A percentile compares a stretch with the other conserved stretches of the same genome.
Evolutionary conservation across 2,113 vertebrate species (phyloP).

Genomic region (Tympanuchus pallidicinctus): DNA sequence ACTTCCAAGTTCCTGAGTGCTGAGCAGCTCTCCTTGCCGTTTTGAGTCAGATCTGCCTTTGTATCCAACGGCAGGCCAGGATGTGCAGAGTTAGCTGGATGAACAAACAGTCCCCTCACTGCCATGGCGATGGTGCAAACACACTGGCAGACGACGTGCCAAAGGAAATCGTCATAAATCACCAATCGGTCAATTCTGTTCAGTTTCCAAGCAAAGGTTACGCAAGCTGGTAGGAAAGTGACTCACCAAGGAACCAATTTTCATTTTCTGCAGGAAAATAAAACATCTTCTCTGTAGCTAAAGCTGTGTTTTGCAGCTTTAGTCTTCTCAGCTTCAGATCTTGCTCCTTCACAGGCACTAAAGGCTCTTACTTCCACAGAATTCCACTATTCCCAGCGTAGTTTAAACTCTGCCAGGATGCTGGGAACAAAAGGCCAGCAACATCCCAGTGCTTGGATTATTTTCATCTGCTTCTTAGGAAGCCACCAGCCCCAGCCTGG

Average conservation of each 20-base stretch:
- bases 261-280: conserved; percentile 32
- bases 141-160: conserved; percentile 76
- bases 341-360: not conserved
- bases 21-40: conserved; percentile 58
- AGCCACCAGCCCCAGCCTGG: not conserved
- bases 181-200: conserved; percentile 86
- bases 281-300: not conserved
- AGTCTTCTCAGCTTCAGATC: not conserved
- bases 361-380: not conserved
- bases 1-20: not conserved
- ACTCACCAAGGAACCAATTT: conserved; percentile 67
- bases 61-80: conserved; percentile 80
- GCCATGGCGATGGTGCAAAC: conserved; percentile 86
- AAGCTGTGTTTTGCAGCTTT: not conserved
- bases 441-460: not conserved
- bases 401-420: not conserved
- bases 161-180: conserved; percentile 84
- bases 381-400: not conserved
- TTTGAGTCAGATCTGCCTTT: conserved; percentile 74
- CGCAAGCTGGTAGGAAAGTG: conserved; percentile 81
- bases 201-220: conserved; percentile 76
- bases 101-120: conserved; percentile 85
- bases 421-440: not conserved
- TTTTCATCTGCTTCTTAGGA: not conserved
- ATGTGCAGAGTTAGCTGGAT: conserved; percentile 75